Base-by-base conservation (phyloP, 2,797 vertebrate species). In the Hylomyscus alleni region DNA sequence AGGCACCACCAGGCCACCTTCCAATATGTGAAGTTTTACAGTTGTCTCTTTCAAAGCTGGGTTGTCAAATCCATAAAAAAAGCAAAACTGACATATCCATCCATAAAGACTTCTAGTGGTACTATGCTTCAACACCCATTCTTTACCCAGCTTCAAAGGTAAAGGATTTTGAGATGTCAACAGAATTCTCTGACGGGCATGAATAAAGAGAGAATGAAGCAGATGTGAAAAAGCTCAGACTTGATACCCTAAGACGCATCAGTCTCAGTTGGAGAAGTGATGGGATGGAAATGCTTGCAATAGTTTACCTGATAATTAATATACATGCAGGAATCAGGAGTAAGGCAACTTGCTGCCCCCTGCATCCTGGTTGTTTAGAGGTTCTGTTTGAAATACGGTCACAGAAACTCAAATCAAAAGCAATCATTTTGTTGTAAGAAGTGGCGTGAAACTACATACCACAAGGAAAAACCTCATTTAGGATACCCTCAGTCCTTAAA, bases 31-130 rank as follows among this genome's bases (percentile, higher is more conserved):
- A 83, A 93, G 54, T 60, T 96, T 90, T 84, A 95, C 19, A 82
- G 40, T 56, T 40, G 73, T 83, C 85, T 75, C 34, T 95, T 94
- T 89, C 83, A 95, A 93, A 95, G 60, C 52, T 17, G 47, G 24
- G 76, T 58, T 89, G 40, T 98, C 96, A 97, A 87, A 88, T 95
- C 54, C 85, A 75, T 93, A 92, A 96, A 97, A n/a, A 95, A 94
- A 78, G 97, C n/a, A 96, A 94, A 94, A 15, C 47, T 82, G 86
- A 94, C 96, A 95, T 96, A 97, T 93, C 86, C 77, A 89, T 76
- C 89, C 78, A 84, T 95, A 94, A 95, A 96, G 90, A 83, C 44
- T 67, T 96, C 58, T 88, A 93, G 91, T 14, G 31, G 22, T 88
- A 72, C 54, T 72, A 82, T 52, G 82, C 86, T 95, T 94, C 80